Evolutionary conservation across 2,113 vertebrate species (phyloP).

Genomic region (Sporophila hypoxantha): DNA sequence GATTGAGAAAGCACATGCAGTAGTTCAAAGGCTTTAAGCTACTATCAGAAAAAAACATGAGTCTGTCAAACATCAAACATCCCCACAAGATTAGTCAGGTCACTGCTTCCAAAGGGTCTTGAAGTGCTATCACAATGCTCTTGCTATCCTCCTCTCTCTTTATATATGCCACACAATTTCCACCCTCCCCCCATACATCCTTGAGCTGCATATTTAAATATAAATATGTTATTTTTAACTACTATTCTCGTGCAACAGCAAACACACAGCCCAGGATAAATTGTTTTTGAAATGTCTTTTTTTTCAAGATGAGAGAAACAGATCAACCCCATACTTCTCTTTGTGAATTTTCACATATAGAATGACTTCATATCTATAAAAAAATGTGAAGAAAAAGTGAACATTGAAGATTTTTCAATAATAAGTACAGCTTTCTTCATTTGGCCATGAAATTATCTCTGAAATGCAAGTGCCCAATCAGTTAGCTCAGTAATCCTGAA

Average conservation of each 20-base stretch:
- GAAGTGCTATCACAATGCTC: neutral
- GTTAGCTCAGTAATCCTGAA: neutral
- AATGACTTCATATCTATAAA: neutral
- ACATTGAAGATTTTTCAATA: neutral
- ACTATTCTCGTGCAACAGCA: neutral
- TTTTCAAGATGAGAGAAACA: neutral
- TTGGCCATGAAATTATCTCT: neutral
- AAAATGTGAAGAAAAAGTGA: neutral
- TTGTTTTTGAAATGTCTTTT: neutral
- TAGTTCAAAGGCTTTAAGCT: conserved; percentile 35
- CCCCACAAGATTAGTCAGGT: neutral
- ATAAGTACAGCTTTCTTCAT: neutral
- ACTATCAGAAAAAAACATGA: neutral
- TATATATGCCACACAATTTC: neutral
- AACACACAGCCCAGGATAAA: neutral
- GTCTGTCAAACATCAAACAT: conserved; percentile 24
- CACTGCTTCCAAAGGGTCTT: neutral
- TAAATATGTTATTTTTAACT: neutral
- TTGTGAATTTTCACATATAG: neutral
- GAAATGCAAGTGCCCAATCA: neutral
- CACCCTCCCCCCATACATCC: neutral
- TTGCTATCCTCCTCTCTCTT: neutral
- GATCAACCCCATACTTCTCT: neutral
- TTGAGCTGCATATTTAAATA: neutral
- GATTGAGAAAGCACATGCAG: neutral